These are phyloP conservation scores for Anoplius nigerrimus DNA, from an alignment of 2,888 invertebrate species.

Conservation along the genomic window DNA sequence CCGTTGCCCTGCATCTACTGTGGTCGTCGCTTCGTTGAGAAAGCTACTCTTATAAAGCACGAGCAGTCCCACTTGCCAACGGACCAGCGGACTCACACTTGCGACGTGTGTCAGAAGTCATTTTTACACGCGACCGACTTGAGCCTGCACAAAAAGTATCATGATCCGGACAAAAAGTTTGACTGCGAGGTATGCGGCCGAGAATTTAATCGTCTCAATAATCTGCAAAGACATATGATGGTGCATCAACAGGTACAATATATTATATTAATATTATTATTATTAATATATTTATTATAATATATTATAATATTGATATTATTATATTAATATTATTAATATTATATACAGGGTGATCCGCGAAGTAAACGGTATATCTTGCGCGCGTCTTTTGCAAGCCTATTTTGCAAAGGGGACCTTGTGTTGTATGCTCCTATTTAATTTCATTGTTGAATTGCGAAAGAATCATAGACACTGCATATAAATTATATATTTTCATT, in stretches of 20 bases:
- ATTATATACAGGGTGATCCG: no score
- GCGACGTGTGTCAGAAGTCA: slow-evolving; percentile 77
- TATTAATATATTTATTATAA: no score
- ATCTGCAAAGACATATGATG: slow-evolving; percentile 74
- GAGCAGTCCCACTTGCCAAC: slow-evolving; percentile 73
- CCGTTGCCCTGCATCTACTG: slow-evolving; percentile 75
- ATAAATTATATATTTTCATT: no score
- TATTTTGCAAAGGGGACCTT: no score
- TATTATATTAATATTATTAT: slow-evolving; percentile 21
- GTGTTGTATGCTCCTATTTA: no score
- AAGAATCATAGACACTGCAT: not conserved
- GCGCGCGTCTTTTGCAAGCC: no score
- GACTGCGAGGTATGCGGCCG: slow-evolving; percentile 74
- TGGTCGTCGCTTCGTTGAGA: slow-evolving; percentile 73
- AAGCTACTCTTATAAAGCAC: slow-evolving; percentile 73
- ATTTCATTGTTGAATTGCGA: no score
- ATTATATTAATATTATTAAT: not conserved
- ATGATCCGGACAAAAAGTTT: slow-evolving; percentile 73
- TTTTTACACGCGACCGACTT: slow-evolving; percentile 77
- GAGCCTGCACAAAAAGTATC: slow-evolving; percentile 74
- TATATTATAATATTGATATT: slow-evolving; percentile 1
- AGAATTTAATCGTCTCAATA: slow-evolving; percentile 73
- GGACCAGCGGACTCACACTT: slow-evolving; percentile 73
- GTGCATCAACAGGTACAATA: slow-evolving; percentile 72
- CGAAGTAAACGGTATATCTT: no score